Evolutionary conservation across 2,113 vertebrate genomes (phyloP).

Genomic region (Catagonus wagneri): DNA sequence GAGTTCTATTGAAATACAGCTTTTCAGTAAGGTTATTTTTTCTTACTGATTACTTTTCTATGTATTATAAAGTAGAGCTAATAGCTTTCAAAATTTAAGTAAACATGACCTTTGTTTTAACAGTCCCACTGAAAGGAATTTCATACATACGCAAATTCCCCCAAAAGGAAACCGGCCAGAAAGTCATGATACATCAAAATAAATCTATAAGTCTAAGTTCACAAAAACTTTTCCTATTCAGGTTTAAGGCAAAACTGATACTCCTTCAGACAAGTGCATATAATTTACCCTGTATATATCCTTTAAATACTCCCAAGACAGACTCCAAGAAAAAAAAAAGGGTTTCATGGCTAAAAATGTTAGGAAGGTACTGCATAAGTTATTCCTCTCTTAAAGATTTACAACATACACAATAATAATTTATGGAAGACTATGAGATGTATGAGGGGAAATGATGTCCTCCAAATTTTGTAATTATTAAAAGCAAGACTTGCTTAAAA

Average conservation of each 20-base stretch:
- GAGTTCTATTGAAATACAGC: neutral
- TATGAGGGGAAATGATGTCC: neutral
- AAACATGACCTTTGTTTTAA: neutral
- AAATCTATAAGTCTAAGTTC: neutral
- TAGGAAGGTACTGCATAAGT: neutral
- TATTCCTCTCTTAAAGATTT: neutral
- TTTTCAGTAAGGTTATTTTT: constrained; percentile 46
- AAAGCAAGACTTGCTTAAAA: constrained; percentile 46
- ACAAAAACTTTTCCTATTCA: neutral
- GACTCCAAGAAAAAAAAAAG: neutral
- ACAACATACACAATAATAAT: neutral
- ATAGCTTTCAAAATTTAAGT: constrained; percentile 32
- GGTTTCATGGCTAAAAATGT: neutral
- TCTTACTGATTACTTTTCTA: constrained; percentile 45
- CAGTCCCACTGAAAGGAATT: constrained; percentile 26
- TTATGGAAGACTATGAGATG: neutral
- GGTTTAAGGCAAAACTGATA: constrained; percentile 38
- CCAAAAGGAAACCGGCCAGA: neutral
- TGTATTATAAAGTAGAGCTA: constrained; percentile 17
- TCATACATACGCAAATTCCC: neutral
- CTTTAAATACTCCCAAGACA: neutral
- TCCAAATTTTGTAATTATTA: constrained; percentile 40
- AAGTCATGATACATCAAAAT: neutral
- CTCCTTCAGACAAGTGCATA: neutral
- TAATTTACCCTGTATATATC: neutral